Evolutionary conservation across 2,797 vertebrate species (phyloP).

Genomic region (Echiichthys vipera): DNA sequence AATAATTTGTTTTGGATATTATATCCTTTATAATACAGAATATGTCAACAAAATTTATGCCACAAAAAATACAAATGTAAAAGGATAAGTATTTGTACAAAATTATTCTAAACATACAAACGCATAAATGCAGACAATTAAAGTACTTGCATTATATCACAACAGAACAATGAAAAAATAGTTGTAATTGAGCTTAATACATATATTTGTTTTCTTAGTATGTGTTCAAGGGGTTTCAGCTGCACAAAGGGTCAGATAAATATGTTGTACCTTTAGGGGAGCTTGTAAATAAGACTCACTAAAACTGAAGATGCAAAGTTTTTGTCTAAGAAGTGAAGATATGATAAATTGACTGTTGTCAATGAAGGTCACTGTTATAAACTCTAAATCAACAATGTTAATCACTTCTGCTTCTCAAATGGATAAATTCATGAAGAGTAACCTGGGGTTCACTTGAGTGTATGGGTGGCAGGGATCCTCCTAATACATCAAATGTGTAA

Average conservation of each 20-base stretch:
- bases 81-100: neutral
- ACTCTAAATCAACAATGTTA: conserved; percentile 39
- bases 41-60: neutral
- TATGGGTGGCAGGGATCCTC: conserved; percentile 47
- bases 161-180: neutral
- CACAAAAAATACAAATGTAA: neutral
- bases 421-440: conserved; percentile 33
- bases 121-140: neutral
- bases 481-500: conserved; percentile 59
- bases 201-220: neutral
- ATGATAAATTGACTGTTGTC: conserved; percentile 32
- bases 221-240: neutral
- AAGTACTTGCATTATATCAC: neutral
- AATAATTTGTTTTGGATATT: neutral
- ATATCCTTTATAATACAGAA: neutral
- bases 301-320: conserved; percentile 30
- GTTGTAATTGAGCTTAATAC: neutral
- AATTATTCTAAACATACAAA: neutral
- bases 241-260: neutral
- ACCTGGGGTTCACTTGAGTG: conserved; percentile 47
- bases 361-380: conserved; percentile 37
- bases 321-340: conserved; percentile 16
- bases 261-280: conserved; percentile 9
- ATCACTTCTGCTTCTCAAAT: conserved; percentile 49
- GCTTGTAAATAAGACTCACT: neutral